phyloP scores from a whole-genome alignment of 2,113 vertebrate species.

The Oreotragus oreotragus region DNA sequence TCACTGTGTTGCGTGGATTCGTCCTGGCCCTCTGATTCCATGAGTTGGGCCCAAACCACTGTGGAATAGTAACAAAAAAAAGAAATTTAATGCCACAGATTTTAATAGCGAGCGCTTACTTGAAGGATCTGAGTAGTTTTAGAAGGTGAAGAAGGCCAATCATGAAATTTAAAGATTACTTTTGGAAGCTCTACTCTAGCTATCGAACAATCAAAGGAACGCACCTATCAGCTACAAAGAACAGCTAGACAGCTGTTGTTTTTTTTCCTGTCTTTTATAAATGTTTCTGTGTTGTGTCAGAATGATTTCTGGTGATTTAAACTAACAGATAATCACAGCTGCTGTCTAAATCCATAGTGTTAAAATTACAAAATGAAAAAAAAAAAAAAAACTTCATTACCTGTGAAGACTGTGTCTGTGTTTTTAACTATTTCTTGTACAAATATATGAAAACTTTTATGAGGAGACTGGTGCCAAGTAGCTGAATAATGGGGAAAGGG shows the following conservation, averaged over 20 bases:
- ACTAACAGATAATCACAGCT: slow-evolving; percentile 99
- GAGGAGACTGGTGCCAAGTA: slow-evolving; percentile 99
- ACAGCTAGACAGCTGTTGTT: slow-evolving; percentile 93
- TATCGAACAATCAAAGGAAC: slow-evolving; percentile 93
- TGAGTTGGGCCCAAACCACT: slow-evolving; percentile 63
- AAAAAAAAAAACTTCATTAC: slow-evolving; percentile 92
- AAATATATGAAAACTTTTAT: slow-evolving; percentile 99
- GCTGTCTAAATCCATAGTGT: slow-evolving; percentile 99
- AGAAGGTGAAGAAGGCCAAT: slow-evolving; percentile 69
- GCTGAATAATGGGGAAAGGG: slow-evolving; percentile 95
- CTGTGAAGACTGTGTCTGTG: slow-evolving; percentile 99
- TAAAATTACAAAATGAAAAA: slow-evolving; percentile 97
- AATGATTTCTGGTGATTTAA: slow-evolving; percentile 99
- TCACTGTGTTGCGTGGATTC: slow-evolving; percentile 74
- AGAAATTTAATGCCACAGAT: slow-evolving; percentile 61
- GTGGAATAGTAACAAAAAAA: slow-evolving; percentile 52
- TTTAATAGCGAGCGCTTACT: slow-evolving; percentile 63
- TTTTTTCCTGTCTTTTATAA: slow-evolving; percentile 84
- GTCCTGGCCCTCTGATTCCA: slow-evolving; percentile 74
- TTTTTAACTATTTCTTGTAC: slow-evolving; percentile 99
- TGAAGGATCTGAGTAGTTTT: slow-evolving; percentile 73
- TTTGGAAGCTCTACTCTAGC: slow-evolving; percentile 83
- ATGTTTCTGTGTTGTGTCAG: slow-evolving; percentile 99
- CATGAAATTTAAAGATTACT: slow-evolving; percentile 77
- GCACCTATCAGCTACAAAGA: slow-evolving; percentile 95